Evolutionary conservation across 2,113 vertebrate genomes (phyloP).

Genomic region (Eupsittula cactorum): DNA sequence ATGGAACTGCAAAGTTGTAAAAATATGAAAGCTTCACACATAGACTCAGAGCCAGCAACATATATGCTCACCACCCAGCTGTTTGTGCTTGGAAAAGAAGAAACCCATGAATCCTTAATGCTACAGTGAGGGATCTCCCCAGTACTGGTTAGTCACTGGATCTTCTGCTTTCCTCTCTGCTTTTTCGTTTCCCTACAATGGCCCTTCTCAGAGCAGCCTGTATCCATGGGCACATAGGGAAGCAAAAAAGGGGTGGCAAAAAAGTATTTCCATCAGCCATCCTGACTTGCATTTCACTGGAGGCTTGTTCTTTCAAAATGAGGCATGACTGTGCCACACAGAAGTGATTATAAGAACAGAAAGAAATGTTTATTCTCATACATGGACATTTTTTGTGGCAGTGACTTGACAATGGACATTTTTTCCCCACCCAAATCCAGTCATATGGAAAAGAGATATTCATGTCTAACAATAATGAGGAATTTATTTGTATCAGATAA

Average conservation of each 20-base stretch:
- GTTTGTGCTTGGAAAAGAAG: background rate
- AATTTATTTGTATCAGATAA: background rate
- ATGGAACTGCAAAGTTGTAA: background rate
- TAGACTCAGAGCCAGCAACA: background rate
- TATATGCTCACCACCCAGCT: background rate
- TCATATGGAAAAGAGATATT: background rate
- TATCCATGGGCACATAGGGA: accelerated
- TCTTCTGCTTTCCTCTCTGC: background rate
- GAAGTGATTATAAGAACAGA: background rate
- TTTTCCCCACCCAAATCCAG: background rate
- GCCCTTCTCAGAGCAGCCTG: background rate
- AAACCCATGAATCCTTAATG: no score
- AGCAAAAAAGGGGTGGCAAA: background rate
- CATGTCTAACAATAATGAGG: background rate
- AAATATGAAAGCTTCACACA: background rate
- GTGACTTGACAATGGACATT: background rate
- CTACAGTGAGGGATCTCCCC: background rate
- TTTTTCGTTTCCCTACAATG: background rate
- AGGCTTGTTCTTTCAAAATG: background rate
- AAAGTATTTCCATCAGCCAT: background rate
- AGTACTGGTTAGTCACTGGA: background rate
- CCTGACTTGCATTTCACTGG: background rate
- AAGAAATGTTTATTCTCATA: background rate
- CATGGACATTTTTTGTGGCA: background rate
- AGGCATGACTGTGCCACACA: background rate